Percentiles rank a stretch among this genome's conserved stretches.
phyloP scores from a whole-genome alignment of 1,140 invertebrate species.

The Megalonaias nervosa region DNA sequence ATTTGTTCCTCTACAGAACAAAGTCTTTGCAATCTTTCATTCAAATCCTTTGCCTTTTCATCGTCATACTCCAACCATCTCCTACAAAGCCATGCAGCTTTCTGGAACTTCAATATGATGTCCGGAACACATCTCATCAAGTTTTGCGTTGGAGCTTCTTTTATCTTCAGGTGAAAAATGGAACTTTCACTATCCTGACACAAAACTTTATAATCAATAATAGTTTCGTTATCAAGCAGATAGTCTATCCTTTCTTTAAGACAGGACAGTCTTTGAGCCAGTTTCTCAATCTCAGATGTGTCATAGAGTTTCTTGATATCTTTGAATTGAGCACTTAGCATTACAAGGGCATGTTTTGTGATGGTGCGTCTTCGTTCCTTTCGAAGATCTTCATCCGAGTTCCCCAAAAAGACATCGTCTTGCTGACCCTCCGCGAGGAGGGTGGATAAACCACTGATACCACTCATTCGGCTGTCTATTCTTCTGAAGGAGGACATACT shows the following conservation, averaged over 20 bases:
- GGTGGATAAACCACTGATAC: conserved; percentile 30
- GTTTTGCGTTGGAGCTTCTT: conserved; percentile 48
- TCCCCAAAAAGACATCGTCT: conserved; percentile 28
- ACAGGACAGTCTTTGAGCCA: conserved; percentile 56
- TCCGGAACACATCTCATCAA: conserved; percentile 57
- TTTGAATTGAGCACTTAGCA: conserved; percentile 54
- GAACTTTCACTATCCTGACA: conserved; percentile 56
- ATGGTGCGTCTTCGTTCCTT: conserved; percentile 39
- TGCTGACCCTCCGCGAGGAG: background rate
- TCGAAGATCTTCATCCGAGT: conserved; percentile 39
- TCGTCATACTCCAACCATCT: conserved; percentile 60
- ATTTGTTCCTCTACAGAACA: conserved; percentile 47
- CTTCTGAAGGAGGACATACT: conserved; percentile 48
- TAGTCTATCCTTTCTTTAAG: conserved; percentile 60
- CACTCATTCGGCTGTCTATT: conserved; percentile 39
- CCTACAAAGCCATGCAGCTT: conserved; percentile 51
- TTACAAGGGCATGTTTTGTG: conserved; percentile 49
- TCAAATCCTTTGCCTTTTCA: conserved; percentile 57
- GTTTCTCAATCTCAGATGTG: conserved; percentile 54
- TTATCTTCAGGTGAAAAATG: conserved; percentile 50
- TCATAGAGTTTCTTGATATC: conserved; percentile 63
- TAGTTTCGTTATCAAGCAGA: conserved; percentile 58
- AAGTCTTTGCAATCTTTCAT: conserved; percentile 49
- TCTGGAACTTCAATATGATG: conserved; percentile 59
- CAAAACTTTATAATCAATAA: conserved; percentile 53